These are phyloP conservation scores for Tenthredo distinguenda DNA, from an alignment of 2,888 invertebrate genomes.

Conservation along the genomic window DNA sequence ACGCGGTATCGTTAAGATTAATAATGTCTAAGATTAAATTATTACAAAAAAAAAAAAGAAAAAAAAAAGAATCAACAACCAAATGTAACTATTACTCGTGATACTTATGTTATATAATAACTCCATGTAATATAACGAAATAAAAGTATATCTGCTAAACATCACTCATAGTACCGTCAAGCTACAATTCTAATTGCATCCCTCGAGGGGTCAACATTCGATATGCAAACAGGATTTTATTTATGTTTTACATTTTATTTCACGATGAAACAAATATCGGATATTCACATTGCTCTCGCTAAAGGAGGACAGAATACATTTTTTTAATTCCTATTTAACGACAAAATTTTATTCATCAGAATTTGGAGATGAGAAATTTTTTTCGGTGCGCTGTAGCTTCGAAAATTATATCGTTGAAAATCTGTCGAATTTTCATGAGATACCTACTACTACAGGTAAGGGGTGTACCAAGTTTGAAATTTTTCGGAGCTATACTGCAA, in stretches of 20 bases:
- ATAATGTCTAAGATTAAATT: conserved; percentile 32
- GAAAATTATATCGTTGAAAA: too few relatives aligned
- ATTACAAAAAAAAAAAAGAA: conserved; percentile 17
- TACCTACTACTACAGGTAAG: too few relatives aligned
- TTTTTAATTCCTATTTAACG: too few relatives aligned
- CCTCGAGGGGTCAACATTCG: background rate
- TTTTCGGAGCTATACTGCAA: too few relatives aligned
- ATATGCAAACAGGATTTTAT: background rate
- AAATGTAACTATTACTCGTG: conserved; percentile 72
- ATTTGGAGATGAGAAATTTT: too few relatives aligned
- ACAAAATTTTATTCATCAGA: too few relatives aligned
- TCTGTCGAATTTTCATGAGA: too few relatives aligned
- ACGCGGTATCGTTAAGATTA: conserved; percentile 26
- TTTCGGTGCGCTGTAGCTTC: too few relatives aligned
- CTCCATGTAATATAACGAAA: conserved; percentile 54
- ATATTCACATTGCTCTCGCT: background rate
- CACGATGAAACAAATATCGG: too few relatives aligned
- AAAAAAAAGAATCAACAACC: conserved; percentile 56
- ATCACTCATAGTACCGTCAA: background rate
- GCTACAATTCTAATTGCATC: background rate
- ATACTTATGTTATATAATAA: conserved; percentile 64
- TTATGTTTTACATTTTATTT: background rate
- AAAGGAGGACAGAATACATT: background rate
- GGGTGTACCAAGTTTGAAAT: too few relatives aligned
- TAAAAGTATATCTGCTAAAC: conserved; percentile 53